Conservation (phyloP, 2,888 invertebrate species). For the Drosophila buzzatii region DNA sequence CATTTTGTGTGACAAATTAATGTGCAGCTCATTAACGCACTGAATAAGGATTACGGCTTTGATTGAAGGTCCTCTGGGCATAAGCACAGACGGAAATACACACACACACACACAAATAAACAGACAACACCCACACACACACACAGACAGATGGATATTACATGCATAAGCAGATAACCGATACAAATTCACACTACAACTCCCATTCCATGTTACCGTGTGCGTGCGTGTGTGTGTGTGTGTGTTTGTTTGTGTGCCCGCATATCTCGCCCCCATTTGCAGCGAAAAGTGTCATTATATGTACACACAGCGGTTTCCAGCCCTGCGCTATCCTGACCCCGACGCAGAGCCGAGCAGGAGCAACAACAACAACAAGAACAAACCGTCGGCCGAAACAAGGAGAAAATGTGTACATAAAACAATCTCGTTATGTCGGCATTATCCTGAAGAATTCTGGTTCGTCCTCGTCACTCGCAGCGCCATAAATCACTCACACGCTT, state of each 20-base stretch:
- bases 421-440: constrained; percentile 84
- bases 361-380: constrained; percentile 31
- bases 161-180: constrained; percentile 63
- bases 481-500: constrained; percentile 84
- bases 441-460: constrained; percentile 84
- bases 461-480: constrained; percentile 84
- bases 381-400: constrained; percentile 47
- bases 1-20: constrained; percentile 74
- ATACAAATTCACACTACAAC: constrained; percentile 46
- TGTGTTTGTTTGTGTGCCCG: constrained; percentile 39
- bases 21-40: constrained; percentile 79
- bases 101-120: constrained; percentile 26
- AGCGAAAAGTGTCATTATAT: constrained; percentile 73
- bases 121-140: constrained; percentile 15
- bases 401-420: constrained; percentile 81
- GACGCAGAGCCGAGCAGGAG: constrained; percentile 39
- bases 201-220: constrained; percentile 2
- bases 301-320: constrained; percentile 47
- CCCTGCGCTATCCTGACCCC: constrained; percentile 12
- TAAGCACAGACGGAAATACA: constrained; percentile 50
- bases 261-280: constrained; percentile 67
- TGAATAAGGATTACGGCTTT: constrained; percentile 81
- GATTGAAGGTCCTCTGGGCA: constrained; percentile 79
- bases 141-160: constrained; percentile 25
- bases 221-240: constrained; percentile 11